Base-by-base conservation (phyloP, 2,888 invertebrate species). In the Caenorhabditis afra region DNA sequence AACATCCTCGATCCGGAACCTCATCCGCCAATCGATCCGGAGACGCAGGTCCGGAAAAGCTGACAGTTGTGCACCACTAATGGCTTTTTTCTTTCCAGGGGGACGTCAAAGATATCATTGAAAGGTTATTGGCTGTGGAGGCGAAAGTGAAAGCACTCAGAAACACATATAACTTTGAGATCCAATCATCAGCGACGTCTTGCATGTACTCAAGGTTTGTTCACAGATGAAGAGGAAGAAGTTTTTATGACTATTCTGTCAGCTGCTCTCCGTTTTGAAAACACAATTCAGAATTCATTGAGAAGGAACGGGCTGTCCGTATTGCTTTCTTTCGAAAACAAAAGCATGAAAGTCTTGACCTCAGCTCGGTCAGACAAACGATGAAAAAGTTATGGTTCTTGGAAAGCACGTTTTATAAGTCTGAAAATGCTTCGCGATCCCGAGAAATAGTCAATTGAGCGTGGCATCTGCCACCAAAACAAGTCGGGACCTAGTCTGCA, bases 201-300 rank as follows among this genome's bases (percentile, higher is more conserved):
- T 81, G 80, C 61, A 86, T 86, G 82, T 85, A 85, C 62, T 82
- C 79, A 20, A 81, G 78, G 81, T 81, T 39, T 57, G 61, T 58
- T 67, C 23, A 12, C 20, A 14, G 44, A n/a, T 3, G 37, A 57
- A 66, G 45, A n/a, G 2, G 37, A 57, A 66, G 45, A 55, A 10
- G 1, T 1, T 49, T 45, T n/a, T 20, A 53, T 23, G 10, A 37
- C 1, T n/a, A 35, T 35, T 37, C 18, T 16, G 53, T 53, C 35
- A 53, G 37, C 35, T 52, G 52, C 23, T 52, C 14, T n/a, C n/a
- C n/a, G n/a, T n/a, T n/a, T n/a, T n/a, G 44, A 58, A 58, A 58
- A 58, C 41, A 41, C 22, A 20, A 58, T 39, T 44, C 16, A 23
- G 57, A 58, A 44, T 58, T 44, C 57, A 58, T 58, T 58, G 23